These are phyloP conservation scores for Sternotherus odoratus DNA, from an alignment of 2,797 vertebrate species.

Conservation along the genomic window DNA sequence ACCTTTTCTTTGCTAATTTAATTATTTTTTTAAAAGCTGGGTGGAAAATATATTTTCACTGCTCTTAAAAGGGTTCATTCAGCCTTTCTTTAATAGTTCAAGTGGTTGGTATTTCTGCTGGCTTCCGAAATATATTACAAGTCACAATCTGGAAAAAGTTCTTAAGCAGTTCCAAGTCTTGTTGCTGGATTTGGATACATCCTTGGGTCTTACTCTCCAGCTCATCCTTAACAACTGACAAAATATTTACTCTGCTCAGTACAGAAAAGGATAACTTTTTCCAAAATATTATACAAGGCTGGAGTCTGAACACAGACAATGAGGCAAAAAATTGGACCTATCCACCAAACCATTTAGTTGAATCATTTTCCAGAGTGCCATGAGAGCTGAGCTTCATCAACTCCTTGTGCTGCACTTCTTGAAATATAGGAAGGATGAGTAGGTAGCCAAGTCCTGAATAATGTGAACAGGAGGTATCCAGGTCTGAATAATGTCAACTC, in stretches of 20 bases:
- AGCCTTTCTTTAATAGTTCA: slow-evolving; percentile 77
- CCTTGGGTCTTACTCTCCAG: slow-evolving; percentile 81
- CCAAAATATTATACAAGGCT: slow-evolving; percentile 86
- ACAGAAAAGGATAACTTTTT: slow-evolving; percentile 84
- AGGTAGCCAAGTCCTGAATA: slow-evolving; percentile 28
- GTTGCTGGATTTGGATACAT: slow-evolving; percentile 85
- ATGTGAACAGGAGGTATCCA: background rate
- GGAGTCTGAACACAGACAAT: slow-evolving; percentile 86
- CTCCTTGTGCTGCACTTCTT: slow-evolving; percentile 46
- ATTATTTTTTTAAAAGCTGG: slow-evolving; percentile 47
- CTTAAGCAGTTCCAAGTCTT: slow-evolving; percentile 80
- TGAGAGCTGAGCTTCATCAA: slow-evolving; percentile 70
- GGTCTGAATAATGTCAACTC: background rate
- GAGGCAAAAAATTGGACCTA: slow-evolving; percentile 82
- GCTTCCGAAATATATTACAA: slow-evolving; percentile 82
- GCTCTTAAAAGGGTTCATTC: slow-evolving; percentile 80
- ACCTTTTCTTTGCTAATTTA: slow-evolving; percentile 44
- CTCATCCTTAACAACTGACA: slow-evolving; percentile 92
- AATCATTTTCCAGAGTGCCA: slow-evolving; percentile 84
- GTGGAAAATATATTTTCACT: slow-evolving; percentile 67
- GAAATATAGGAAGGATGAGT: background rate
- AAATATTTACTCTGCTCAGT: slow-evolving; percentile 90
- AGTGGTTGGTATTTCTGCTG: slow-evolving; percentile 82
- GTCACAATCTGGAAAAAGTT: slow-evolving; percentile 86
- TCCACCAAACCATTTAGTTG: slow-evolving; percentile 72